Percentiles rank a stretch among this genome's conserved stretches.
Evolutionary conservation across 2,797 vertebrate species (phyloP).

Genomic region (Eupleurogrammus muticus): DNA sequence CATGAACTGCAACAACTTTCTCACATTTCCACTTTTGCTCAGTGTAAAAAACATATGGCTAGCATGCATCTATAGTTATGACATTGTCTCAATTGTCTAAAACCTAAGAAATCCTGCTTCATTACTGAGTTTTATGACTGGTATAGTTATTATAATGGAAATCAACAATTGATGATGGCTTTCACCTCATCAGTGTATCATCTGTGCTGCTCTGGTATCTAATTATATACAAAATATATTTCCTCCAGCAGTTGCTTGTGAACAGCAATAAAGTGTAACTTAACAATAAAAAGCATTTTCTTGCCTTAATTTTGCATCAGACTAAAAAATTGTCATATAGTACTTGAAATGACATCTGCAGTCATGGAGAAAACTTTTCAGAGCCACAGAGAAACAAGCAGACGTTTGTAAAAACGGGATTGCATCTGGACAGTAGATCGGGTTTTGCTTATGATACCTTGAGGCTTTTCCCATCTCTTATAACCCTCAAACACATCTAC

Average conservation of each 20-base stretch:
- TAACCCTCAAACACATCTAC: slow-evolving; percentile 69
- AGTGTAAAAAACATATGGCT: too few species aligned
- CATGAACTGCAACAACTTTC: background rate
- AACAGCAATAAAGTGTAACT: too few species aligned
- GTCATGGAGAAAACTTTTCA: background rate
- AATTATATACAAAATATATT: background rate
- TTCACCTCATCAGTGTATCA: background rate
- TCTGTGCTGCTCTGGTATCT: background rate
- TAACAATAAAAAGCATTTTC: background rate
- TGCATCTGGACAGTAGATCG: slow-evolving; percentile 70
- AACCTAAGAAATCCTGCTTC: background rate
- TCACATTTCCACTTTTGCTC: background rate
- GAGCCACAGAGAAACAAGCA: slow-evolving; percentile 15
- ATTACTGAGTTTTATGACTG: background rate
- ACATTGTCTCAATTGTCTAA: background rate
- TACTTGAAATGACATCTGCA: slow-evolving; percentile 31
- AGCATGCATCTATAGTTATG: background rate
- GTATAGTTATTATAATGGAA: slow-evolving; percentile 12
- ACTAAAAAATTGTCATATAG: background rate
- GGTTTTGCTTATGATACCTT: slow-evolving; percentile 65
- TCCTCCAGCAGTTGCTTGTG: background rate
- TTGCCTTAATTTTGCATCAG: background rate
- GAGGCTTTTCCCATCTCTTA: slow-evolving; percentile 67
- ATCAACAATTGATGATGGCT: background rate
- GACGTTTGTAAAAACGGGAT: slow-evolving; percentile 38